phyloP scores from a whole-genome alignment of 1,140 invertebrate species.

The Dermatophagoides farinae region DNA sequence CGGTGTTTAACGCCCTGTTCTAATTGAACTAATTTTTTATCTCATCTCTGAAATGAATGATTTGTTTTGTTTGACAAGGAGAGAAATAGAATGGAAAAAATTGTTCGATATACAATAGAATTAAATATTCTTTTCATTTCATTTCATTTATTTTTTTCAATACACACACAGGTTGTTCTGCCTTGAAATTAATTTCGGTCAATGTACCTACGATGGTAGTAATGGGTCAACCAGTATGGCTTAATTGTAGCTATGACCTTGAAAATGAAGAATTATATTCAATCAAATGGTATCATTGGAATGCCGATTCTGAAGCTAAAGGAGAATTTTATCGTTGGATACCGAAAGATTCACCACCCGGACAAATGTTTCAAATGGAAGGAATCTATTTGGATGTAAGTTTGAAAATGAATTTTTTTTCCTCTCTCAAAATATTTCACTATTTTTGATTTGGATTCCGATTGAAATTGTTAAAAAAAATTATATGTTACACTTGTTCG shows the following conservation, averaged over 20 bases:
- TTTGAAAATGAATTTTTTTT: too few species aligned
- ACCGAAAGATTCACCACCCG: slow-evolving; percentile 17
- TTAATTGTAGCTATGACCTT: slow-evolving; percentile 16
- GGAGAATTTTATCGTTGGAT: slow-evolving; percentile 20
- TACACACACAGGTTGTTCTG: too few species aligned
- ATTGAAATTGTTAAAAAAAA: background rate
- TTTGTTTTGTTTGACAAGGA: background rate
- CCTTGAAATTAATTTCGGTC: slow-evolving; percentile 8
- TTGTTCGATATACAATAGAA: background rate
- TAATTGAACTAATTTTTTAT: background rate
- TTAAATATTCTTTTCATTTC: background rate
- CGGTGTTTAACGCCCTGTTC: too few species aligned
- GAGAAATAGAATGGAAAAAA: background rate
- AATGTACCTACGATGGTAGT: slow-evolving; percentile 8
- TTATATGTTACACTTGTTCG: background rate
- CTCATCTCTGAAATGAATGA: background rate
- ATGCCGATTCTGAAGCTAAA: slow-evolving; percentile 1
- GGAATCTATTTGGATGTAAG: slow-evolving; percentile 20
- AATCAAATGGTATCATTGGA: slow-evolving; percentile 18
- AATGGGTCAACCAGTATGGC: slow-evolving; percentile 14
- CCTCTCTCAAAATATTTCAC: background rate
- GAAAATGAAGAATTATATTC: slow-evolving; percentile 15
- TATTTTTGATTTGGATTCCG: background rate
- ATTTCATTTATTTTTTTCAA: background rate
- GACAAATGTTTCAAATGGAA: slow-evolving; percentile 18